These are phyloP conservation scores for Sebastiscus tertius DNA, from an alignment of 2,797 vertebrate species.

Conservation along the genomic window DNA sequence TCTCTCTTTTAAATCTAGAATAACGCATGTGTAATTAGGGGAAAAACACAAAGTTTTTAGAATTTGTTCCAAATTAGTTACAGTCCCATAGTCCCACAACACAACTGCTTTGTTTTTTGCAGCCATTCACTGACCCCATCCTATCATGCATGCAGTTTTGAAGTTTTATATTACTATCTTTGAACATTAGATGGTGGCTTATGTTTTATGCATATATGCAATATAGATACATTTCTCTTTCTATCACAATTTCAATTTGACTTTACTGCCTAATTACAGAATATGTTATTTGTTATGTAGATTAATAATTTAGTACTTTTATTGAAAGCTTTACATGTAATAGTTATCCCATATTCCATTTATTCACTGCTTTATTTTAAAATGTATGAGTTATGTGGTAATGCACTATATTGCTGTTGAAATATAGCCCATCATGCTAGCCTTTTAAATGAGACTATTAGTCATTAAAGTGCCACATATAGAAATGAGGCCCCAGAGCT, in stretches of 20 bases:
- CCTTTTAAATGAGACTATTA: constrained; percentile 26
- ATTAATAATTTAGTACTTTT: neutral
- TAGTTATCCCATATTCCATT: neutral
- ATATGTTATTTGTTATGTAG: neutral
- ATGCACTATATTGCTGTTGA: constrained; percentile 8
- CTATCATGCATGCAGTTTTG: neutral
- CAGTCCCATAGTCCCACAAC: neutral
- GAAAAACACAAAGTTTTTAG: neutral
- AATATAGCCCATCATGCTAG: constrained; percentile 22
- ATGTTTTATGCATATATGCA: neutral
- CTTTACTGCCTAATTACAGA: neutral
- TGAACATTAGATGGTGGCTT: neutral
- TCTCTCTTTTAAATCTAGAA: constrained; percentile 8
- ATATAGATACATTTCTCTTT: neutral
- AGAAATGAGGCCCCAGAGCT: constrained; percentile 25
- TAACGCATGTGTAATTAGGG: neutral
- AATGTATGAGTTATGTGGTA: neutral
- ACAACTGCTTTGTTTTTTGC: neutral
- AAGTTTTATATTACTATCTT: neutral
- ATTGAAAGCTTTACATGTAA: neutral
- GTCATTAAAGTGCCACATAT: constrained; percentile 34
- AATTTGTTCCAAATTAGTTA: neutral
- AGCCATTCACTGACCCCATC: neutral
- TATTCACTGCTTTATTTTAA: neutral
- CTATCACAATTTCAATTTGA: neutral